Conservation (phyloP, 1,140 invertebrate species). For the Cherax destructor region DNA sequence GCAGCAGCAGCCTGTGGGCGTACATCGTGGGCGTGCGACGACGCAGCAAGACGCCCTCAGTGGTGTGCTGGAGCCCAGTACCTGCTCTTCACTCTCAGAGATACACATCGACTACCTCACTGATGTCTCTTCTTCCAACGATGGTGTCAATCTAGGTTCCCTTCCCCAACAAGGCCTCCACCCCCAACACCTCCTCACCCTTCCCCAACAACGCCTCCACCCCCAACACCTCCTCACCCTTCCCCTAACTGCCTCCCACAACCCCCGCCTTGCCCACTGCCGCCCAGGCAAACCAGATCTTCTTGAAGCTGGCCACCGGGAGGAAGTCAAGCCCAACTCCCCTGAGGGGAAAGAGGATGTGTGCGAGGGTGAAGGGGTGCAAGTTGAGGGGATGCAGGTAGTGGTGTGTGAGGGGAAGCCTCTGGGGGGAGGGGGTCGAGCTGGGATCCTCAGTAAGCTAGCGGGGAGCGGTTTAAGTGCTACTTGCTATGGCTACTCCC, state of each 20-base stretch:
- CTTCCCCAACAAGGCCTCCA: neutral
- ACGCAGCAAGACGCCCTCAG: slow-evolving; percentile 1
- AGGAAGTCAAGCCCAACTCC: slow-evolving; percentile 49
- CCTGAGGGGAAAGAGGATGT: slow-evolving; percentile 25
- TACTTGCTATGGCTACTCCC: slow-evolving; percentile 40
- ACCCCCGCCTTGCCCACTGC: neutral
- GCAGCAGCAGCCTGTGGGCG: neutral
- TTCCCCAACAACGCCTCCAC: neutral
- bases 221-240: neutral
- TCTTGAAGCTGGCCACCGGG: neutral
- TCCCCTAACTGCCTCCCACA: neutral
- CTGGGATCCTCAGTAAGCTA: slow-evolving; percentile 40
- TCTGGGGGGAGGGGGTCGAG: neutral
- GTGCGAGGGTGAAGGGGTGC: neutral
- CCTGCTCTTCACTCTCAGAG: slow-evolving; percentile 29
- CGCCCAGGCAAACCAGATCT: neutral
- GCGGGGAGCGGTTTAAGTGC: slow-evolving; percentile 38
- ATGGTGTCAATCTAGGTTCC: neutral
- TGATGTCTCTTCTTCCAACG: slow-evolving; percentile 17
- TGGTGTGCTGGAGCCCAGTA: slow-evolving; percentile 13
- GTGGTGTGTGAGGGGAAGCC: neutral
- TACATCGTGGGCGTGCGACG: neutral
- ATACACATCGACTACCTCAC: slow-evolving; percentile 62
- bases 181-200: neutral
- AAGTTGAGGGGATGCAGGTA: neutral